Evolutionary conservation across 2,113 vertebrate species (phyloP), one percentile per base, ranked within the genome.

Genomic region (Protomyctophum bolini): DNA sequence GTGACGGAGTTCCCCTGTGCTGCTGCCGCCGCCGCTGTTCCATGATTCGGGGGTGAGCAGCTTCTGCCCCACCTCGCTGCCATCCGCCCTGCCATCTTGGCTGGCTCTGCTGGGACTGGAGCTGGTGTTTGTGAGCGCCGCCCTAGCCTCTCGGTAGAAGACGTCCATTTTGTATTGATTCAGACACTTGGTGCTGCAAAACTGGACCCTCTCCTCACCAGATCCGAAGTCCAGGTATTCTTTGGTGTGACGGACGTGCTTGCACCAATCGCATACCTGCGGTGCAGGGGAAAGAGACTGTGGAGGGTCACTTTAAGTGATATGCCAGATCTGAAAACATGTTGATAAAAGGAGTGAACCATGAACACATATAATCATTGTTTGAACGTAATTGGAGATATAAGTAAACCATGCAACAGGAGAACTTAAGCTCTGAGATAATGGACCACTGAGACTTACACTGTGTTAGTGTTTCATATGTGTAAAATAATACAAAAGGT

Each of bases 161-260:
- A 98, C 97, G 89, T 98, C 97, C 97, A 99, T 99, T 95, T 99
- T 99, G 92, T 99, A 99, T 91, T 99, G 97, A 93, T 99, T 99
- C 89, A 99, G 94, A 91, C 97, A 99, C 93, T 99, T 99, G 83
- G 96, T 96, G 91, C 97, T 98, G 94, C 97, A 99, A 92, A 99
- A 99, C 92, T 98, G 96, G 88, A 99, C 96, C 74, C 97, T 92
- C 89, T 97, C 94, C 83, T 99, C 96, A 61, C 97, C 97, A 82
- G 97, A 94, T 84, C 97, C 97, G 82, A 98, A 97, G 93, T 98
- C 97, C 91, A 99, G 93, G 92, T 98, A 99, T 86, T 98, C 97
- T 92, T 98, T 98, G 87, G 97, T 99, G 92, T 98, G 97, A 81
- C 97, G 96, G 90, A 99, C 93, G 85, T 98, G 97, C 86, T 99